Evolutionary conservation across 2,797 vertebrate species (phyloP), one percentile per base, ranked within the genome.

Genomic region (Melanotaenia parkinsoni): DNA sequence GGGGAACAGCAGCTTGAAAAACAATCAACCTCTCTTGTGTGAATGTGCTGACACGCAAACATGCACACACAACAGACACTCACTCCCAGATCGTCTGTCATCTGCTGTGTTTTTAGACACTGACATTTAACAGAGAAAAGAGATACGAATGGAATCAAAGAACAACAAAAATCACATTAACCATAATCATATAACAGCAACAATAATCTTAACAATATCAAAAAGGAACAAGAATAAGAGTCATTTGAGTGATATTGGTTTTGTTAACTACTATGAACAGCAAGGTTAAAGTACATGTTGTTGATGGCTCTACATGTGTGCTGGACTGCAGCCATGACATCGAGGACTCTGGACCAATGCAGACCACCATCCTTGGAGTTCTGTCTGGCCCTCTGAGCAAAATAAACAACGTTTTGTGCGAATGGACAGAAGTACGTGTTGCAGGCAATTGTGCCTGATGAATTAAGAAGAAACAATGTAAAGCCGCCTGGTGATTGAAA

Each of bases 261-360:
- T 92, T 84, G 91, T 90, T 89, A 91, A 91, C 87, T 88, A 91
- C 90, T 93, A 94, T 93, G 86, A 93, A 95, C 92, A 93, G 88
- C 83, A 84, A 93, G 83, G 87, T 92, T 83, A 89, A 88, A 90
- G 89, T 91, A 88, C 86, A 85, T 83, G 84, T 84, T 75, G 81
- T 81, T 75, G 87, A 88, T 90, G 89, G 89, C 87, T 90, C 89
- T 80, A 74, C 79, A 85, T 88, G 82, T 87, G 86, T 76, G 82
- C 86, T 86, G 83, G 87, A 86, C 81, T 86, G 82, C 79, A 86
- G 84, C 81, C 81, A 76, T 72, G 86, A 80, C 77, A 76, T 85
- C 67, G 57, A 82, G 74, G 72, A 87, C 64, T 60, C 63, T 32
- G 30, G 84, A 80, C 75, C 76, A 63, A 76, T 43, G 73, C 58